A percentile compares a stretch with the other conserved stretches of the same genome.
phyloP scores from a whole-genome alignment of 2,797 vertebrate genomes.

The Pipistrellus pygmaeus region DNA sequence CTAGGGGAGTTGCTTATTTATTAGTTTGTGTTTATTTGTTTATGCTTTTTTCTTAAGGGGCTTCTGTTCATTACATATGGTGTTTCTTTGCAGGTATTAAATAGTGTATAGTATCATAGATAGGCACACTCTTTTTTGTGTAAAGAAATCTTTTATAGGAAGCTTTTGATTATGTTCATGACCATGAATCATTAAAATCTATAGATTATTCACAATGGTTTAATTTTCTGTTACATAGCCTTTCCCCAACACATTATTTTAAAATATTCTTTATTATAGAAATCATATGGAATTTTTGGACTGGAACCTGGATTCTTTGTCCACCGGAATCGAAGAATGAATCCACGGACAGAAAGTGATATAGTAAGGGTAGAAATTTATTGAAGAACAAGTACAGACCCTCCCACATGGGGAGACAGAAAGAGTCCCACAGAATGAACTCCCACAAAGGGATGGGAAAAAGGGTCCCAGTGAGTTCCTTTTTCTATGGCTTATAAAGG shows the following conservation, averaged over 20 bases:
- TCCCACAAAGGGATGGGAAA: too few species aligned
- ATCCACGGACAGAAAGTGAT: too few species aligned
- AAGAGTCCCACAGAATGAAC: too few species aligned
- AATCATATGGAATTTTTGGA: background rate
- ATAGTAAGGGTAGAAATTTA: too few species aligned
- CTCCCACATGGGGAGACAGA: too few species aligned
- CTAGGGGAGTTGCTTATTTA: background rate
- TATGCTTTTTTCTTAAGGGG: background rate
- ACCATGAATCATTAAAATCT: slow-evolving; percentile 20
- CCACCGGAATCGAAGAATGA: too few species aligned
- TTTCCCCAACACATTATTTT: background rate
- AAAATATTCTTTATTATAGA: slow-evolving; percentile 3
- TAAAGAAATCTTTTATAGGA: background rate
- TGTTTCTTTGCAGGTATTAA: background rate
- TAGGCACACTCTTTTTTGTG: background rate
- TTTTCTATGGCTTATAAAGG: too few species aligned
- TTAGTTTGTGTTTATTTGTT: background rate
- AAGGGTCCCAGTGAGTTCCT: too few species aligned
- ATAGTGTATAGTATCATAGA: background rate
- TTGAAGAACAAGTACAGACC: too few species aligned
- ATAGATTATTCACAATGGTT: background rate
- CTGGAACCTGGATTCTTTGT: too few species aligned
- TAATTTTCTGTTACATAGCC: background rate
- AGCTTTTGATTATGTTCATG: background rate
- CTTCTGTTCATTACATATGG: background rate